phyloP scores from a whole-genome alignment of 1,140 invertebrate species.

The Dufourea novaeangliae region DNA sequence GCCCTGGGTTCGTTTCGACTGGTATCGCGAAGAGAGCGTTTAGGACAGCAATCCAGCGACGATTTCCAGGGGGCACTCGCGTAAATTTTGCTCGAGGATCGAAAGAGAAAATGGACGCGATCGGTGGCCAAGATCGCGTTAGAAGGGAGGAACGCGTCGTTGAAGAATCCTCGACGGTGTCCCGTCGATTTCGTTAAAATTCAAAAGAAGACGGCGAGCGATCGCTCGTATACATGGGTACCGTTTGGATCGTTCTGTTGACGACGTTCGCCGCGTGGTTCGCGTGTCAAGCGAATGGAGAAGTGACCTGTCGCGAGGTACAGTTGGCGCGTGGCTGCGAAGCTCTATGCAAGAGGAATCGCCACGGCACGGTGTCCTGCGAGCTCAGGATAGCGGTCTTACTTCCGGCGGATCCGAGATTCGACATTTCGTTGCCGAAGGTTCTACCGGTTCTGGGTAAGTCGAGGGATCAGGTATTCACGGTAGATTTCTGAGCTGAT shows the following conservation, averaged over 20 bases:
- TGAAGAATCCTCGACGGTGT: not conserved
- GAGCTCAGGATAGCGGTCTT: conserved; percentile 73
- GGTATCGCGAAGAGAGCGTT: conserved; percentile 22
- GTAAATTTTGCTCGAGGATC: too few species aligned
- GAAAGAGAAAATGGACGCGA: conserved; percentile 21
- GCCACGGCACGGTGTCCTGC: conserved; percentile 57
- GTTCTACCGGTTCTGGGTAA: conserved; percentile 76
- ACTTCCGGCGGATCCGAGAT: conserved; percentile 68
- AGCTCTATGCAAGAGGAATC: conserved; percentile 63
- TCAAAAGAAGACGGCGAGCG: not conserved
- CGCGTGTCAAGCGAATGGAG: conserved; percentile 30
- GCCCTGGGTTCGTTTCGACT: not conserved
- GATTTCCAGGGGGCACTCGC: too few species aligned
- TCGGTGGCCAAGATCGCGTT: not conserved
- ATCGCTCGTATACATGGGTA: conserved; percentile 59
- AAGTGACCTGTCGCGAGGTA: conserved; percentile 66
- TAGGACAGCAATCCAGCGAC: too few species aligned
- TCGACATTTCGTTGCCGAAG: conserved; percentile 72
- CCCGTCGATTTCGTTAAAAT: not conserved
- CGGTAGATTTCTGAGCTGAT: not conserved
- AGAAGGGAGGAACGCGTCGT: not conserved
- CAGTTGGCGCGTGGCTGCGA: conserved; percentile 71
- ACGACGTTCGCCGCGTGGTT: conserved; percentile 57
- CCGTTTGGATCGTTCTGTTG: conserved; percentile 49
- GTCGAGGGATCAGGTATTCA: not conserved